A percentile compares a stretch with the other conserved stretches of the same genome.
These are phyloP conservation scores for Epinephelus cyanopodus DNA, from an alignment of 2,113 vertebrate species.

Conservation along the genomic window DNA sequence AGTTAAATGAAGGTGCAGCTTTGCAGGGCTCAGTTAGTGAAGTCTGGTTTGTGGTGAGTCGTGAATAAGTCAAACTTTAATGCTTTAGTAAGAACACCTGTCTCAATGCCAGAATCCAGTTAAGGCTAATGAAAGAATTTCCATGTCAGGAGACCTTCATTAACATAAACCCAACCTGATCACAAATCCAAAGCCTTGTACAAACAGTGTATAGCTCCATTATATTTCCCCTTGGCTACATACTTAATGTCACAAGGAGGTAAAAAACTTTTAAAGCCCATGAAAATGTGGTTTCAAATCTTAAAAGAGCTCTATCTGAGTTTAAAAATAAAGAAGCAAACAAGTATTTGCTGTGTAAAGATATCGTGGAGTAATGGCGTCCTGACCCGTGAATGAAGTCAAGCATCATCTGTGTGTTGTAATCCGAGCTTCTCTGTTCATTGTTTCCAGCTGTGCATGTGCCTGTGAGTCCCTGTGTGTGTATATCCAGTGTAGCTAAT, in stretches of 20 bases:
- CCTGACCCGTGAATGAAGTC: too few relatives aligned
- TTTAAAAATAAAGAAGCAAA: too few relatives aligned
- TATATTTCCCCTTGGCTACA: background rate
- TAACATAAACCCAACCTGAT: background rate
- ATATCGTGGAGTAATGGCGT: too few relatives aligned
- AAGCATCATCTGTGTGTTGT: too few relatives aligned
- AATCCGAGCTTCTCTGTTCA: too few relatives aligned
- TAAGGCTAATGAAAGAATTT: background rate
- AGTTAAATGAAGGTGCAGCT: conserved; percentile 23
- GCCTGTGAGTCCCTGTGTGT: too few relatives aligned
- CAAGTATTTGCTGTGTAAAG: too few relatives aligned
- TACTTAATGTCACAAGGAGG: background rate
- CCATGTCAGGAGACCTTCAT: background rate
- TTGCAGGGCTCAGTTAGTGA: background rate
- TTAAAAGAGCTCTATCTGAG: too few relatives aligned
- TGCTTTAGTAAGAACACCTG: background rate
- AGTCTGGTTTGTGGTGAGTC: background rate
- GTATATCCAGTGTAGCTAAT: too few relatives aligned
- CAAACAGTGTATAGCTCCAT: background rate
- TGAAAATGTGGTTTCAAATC: background rate
- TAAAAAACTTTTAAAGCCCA: background rate
- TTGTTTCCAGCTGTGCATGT: too few relatives aligned
- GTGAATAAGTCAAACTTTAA: background rate
- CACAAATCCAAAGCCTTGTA: background rate
- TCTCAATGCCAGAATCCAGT: background rate